Base-by-base conservation (phyloP, 2,888 invertebrate genomes). In the Sphaerophoria taeniata region DNA sequence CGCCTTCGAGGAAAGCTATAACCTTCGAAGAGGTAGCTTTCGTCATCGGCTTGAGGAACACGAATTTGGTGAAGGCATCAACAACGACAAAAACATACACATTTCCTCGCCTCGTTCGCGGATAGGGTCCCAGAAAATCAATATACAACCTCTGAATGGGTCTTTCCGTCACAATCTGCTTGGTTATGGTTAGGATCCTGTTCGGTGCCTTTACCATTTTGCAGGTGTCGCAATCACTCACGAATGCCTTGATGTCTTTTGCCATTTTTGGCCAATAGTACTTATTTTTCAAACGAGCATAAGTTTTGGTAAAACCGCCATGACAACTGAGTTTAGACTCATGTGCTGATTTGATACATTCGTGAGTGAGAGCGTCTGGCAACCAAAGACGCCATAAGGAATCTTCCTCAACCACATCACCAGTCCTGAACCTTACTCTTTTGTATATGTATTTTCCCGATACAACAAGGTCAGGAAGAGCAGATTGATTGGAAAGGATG, bases 301-400 rank as follows among this genome's bases (percentile, higher is more conserved):
- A 47, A 14, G 47, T 47, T 47, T 47, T 47, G 14, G 45, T 45
- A 45, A 45, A 45, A 45, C 45, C 45, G 45, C 45, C n/a, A 45
- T 45, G 45, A 11, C 45, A 45, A 45, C 45, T 45, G 45, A 45
- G 45, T 11, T 45, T 45, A 45, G 45, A 45, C n/a, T 45, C 45
- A 45, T 45, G 45, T 3, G 11, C 45, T 9, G 45, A 45, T 45
- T 45, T 45, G 11, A 45, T 45, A 45, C 45, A 45, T 45, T 45
- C 45, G 45, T 45, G 45, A 45, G 45, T 45, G 11, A 45, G 11
- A 45, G 45, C 45, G n/a, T 9, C 45, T 45, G 45, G 45, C 45
- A 45, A 45, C 45, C 45, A 45, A 45, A 45, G 11, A 4, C 45
- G 24, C 24, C 24, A 24, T 2, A 24, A 24, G 24, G 24, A 24